phyloP scores from a whole-genome alignment of 2,888 invertebrate genomes.

The Epiblema foenella region DNA sequence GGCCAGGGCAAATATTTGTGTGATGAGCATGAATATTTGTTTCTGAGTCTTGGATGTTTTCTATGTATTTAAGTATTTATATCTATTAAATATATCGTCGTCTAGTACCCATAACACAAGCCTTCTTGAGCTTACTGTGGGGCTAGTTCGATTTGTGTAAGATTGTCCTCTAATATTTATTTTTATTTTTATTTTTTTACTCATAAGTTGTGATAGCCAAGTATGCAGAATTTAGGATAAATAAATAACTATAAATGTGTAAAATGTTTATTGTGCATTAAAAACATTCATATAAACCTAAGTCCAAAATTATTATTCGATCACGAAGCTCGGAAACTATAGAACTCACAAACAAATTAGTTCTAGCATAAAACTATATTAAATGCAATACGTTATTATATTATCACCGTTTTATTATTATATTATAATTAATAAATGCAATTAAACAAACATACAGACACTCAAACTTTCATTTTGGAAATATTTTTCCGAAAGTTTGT shows the following conservation, averaged over 20 bases:
- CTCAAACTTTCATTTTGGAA: constrained; percentile 66
- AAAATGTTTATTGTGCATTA: constrained; percentile 72
- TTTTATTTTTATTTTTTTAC: no score
- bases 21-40: no score
- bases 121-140: no score
- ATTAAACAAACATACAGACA: constrained; percentile 45
- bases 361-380: constrained; percentile 51
- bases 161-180: no score
- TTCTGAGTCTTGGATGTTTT: no score
- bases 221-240: not conserved
- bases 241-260: constrained; percentile 47
- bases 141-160: no score
- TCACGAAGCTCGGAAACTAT: constrained; percentile 57
- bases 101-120: no score
- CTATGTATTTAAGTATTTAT: no score
- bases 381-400: constrained; percentile 53
- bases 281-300: constrained; percentile 58
- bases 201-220: no score
- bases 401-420: constrained; percentile 66
- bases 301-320: constrained; percentile 53
- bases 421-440: constrained; percentile 73
- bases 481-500: constrained; percentile 64
- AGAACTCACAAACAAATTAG: constrained; percentile 61
- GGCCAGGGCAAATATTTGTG: no score
- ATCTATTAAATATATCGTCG: no score